Percentiles rank a stretch among this genome's conserved stretches.
Evolutionary conservation across 92 coral and sea anemone genomes (phyloP).

Genomic region (Epizoanthus illoricatus): DNA sequence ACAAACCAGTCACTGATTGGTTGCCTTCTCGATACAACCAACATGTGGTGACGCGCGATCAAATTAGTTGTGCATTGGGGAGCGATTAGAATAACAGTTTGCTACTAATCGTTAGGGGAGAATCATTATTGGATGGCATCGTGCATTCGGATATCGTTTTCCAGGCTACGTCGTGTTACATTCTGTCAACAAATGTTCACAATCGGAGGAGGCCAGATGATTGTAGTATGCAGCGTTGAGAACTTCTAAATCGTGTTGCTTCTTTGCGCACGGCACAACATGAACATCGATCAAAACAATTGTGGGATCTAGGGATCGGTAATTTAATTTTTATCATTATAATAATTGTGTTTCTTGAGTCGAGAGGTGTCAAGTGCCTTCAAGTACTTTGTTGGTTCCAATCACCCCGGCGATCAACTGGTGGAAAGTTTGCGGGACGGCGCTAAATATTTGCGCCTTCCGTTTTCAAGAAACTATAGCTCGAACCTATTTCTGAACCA

Average conservation of each 20-base stretch:
- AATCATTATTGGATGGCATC: slow-evolving; percentile 35
- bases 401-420: slow-evolving; percentile 24
- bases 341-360: slow-evolving; percentile 33
- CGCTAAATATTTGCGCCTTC: not conserved
- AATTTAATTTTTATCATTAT: slow-evolving; percentile 30
- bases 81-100: slow-evolving; percentile 21
- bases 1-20: slow-evolving; percentile 19
- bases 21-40: not conserved
- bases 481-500: not conserved
- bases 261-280: not conserved
- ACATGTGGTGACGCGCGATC: slow-evolving; percentile 14
- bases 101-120: slow-evolving; percentile 12
- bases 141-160: slow-evolving; percentile 26
- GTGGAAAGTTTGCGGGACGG: not conserved
- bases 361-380: slow-evolving; percentile 45
- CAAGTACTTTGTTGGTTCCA: slow-evolving; percentile 22
- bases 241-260: not conserved
- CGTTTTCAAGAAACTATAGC: not conserved
- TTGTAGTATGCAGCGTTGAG: not conserved
- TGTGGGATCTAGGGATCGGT: not conserved
- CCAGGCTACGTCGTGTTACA: slow-evolving; percentile 20
- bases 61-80: slow-evolving; percentile 19
- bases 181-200: slow-evolving; percentile 38
- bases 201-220: slow-evolving; percentile 6
- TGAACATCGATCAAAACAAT: not conserved